These are phyloP conservation scores for Pristionchus maxplancki DNA, from an alignment of 2,888 invertebrate genomes.

Conservation along the genomic window DNA sequence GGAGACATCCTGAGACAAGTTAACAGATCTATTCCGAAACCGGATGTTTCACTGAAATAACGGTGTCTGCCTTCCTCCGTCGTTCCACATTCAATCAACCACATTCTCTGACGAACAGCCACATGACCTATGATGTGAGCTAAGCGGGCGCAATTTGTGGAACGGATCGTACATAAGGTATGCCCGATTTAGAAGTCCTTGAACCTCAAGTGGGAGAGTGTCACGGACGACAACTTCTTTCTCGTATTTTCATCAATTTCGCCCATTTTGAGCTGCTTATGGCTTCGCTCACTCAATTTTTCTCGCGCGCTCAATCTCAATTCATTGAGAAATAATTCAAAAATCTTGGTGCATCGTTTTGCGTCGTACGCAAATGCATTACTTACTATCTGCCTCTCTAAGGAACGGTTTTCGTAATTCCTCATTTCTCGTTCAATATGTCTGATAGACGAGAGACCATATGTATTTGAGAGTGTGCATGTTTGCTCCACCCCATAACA, in stretches of 20 bases:
- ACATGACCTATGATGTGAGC: not conserved
- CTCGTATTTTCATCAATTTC: not conserved
- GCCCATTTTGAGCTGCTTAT: not conserved
- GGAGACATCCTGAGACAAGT: conserved; percentile 18
- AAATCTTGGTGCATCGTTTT: not conserved
- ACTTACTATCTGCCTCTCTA: not conserved
- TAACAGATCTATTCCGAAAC: too few relatives aligned
- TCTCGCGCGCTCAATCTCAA: conserved; percentile 1
- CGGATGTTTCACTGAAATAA: too few relatives aligned
- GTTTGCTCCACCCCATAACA: not conserved
- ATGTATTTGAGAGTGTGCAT: not conserved
- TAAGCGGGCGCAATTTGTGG: not conserved
- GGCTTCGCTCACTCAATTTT: not conserved
- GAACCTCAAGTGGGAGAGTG: not conserved
- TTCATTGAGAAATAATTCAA: not conserved
- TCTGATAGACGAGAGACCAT: not conserved
- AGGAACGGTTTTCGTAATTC: too few relatives aligned
- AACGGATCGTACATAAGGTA: not conserved
- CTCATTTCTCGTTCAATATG: not conserved
- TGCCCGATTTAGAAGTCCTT: conserved; percentile 14
- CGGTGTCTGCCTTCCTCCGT: too few relatives aligned
- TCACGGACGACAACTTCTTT: not conserved
- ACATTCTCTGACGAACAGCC: too few relatives aligned
- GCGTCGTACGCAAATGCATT: not conserved
- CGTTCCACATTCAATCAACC: too few relatives aligned